Conservation (phyloP, 2,888 invertebrate species). For the Erebia ligea region DNA sequence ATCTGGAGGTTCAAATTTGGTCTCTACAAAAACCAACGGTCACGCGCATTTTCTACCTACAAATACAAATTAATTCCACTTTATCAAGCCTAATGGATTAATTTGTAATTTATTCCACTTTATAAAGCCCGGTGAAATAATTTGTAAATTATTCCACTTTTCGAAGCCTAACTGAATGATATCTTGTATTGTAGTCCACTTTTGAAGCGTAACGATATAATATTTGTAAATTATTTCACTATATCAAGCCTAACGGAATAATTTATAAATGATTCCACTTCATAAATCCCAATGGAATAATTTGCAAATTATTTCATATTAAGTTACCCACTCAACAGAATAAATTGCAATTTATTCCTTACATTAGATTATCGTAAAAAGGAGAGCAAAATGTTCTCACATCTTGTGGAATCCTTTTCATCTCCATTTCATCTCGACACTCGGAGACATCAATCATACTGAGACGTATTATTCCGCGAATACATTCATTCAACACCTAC, state of each 20-base stretch:
- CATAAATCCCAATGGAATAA: too few species aligned
- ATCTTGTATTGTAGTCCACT: too few species aligned
- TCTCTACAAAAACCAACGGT: too few species aligned
- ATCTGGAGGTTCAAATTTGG: too few species aligned
- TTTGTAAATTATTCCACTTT: not conserved
- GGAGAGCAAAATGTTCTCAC: not conserved
- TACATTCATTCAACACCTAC: not conserved
- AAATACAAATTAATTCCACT: too few species aligned
- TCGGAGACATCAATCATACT: slow-evolving; percentile 1
- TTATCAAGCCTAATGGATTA: too few species aligned
- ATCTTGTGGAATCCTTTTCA: not conserved
- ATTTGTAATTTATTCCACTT: not conserved
- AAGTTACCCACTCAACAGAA: not conserved
- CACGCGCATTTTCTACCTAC: too few species aligned
- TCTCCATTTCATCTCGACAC: slow-evolving; percentile 5
- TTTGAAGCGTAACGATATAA: too few species aligned
- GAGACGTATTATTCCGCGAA: not conserved
- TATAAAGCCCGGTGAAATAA: not conserved
- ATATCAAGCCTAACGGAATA: not conserved
- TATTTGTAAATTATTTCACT: not conserved
- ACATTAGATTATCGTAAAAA: not conserved
- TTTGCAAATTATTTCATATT: not conserved
- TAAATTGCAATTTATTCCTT: not conserved
- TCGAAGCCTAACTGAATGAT: too few species aligned
- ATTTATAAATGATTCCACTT: not conserved